phyloP scores from a whole-genome alignment of 1,140 invertebrate genomes.

The Manduca sexta region DNA sequence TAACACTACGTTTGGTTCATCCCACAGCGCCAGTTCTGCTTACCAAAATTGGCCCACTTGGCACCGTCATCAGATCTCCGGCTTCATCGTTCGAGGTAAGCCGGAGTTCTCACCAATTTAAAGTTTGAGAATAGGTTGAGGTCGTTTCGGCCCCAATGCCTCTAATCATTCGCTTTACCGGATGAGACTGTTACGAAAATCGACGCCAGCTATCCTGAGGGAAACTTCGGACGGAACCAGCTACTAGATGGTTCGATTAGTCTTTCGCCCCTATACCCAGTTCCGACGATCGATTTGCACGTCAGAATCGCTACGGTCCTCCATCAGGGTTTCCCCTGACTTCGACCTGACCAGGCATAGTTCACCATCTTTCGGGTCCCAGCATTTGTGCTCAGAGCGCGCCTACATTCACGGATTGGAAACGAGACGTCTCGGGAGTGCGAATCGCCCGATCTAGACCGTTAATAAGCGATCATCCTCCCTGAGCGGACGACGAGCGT shows the following conservation, averaged over 20 bases:
- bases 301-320: constrained; percentile 91
- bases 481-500: constrained; percentile 52
- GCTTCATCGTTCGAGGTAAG: constrained; percentile 78
- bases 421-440: constrained; percentile 72
- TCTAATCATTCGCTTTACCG: constrained; percentile 92
- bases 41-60: constrained; percentile 93
- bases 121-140: constrained; percentile 93
- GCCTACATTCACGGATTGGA: constrained; percentile 65
- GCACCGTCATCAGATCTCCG: constrained; percentile 76
- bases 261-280: constrained; percentile 95
- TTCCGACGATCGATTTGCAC: constrained; percentile 94
- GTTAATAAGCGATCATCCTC: constrained; percentile 69
- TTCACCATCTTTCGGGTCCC: constrained; percentile 94
- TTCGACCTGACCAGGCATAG: constrained; percentile 91
- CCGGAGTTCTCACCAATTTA: constrained; percentile 86
- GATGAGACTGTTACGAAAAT: constrained; percentile 74
- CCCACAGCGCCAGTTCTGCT: constrained; percentile 93
- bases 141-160: constrained; percentile 83
- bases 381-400: constrained; percentile 83
- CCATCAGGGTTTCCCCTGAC: constrained; percentile 91
- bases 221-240: constrained; percentile 94
- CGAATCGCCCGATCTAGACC: constrained; percentile 55
- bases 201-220: constrained; percentile 86
- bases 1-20: constrained; percentile 87
- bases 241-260: constrained; percentile 95